These are phyloP conservation scores for Drosophila melanica DNA, from an alignment of 1,140 invertebrate genomes.

Conservation along the genomic window DNA sequence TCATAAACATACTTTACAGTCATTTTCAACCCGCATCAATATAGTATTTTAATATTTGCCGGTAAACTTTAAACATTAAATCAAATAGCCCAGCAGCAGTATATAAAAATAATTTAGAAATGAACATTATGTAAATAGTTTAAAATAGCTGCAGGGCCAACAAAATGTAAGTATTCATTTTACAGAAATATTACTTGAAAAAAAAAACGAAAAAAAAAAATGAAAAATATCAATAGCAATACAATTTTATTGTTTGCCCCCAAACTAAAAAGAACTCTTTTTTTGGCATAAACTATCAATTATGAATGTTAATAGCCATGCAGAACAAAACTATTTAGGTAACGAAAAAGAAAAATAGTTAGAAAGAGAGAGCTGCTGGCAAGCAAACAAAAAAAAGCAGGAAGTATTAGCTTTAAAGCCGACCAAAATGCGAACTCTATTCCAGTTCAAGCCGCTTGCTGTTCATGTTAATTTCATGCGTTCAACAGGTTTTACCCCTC, in stretches of 20 bases:
- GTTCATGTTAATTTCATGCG: conserved; percentile 74
- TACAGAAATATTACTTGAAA: conserved; percentile 16
- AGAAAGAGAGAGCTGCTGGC: neutral
- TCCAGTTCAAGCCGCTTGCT: conserved; percentile 46
- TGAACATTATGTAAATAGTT: conserved; percentile 47
- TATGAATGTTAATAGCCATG: conserved; percentile 61
- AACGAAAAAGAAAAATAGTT: conserved; percentile 3
- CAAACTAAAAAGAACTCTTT: conserved; percentile 23
- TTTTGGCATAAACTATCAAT: conserved; percentile 56
- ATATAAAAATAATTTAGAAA: conserved; percentile 25
- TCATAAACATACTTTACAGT: neutral
- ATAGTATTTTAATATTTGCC: neutral
- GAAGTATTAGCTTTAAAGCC: conserved; percentile 42
- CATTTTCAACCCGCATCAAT: conserved; percentile 26
- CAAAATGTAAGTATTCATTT: conserved; percentile 20
- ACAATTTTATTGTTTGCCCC: conserved; percentile 29
- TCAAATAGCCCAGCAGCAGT: conserved; percentile 12
- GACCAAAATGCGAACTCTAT: conserved; percentile 30
- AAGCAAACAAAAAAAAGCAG: conserved; percentile 29
- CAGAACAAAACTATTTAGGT: conserved; percentile 2
- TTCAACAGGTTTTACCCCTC: conserved; percentile 66
- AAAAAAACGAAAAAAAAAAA: conserved; percentile 21
- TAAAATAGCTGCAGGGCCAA: conserved; percentile 24
- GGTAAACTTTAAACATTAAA: neutral
- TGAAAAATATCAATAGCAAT: conserved; percentile 23